Percentiles rank a stretch among this genome's conserved stretches.
Evolutionary conservation across 2,113 vertebrate species (phyloP).

Genomic region (Amblyornis subalaris): DNA sequence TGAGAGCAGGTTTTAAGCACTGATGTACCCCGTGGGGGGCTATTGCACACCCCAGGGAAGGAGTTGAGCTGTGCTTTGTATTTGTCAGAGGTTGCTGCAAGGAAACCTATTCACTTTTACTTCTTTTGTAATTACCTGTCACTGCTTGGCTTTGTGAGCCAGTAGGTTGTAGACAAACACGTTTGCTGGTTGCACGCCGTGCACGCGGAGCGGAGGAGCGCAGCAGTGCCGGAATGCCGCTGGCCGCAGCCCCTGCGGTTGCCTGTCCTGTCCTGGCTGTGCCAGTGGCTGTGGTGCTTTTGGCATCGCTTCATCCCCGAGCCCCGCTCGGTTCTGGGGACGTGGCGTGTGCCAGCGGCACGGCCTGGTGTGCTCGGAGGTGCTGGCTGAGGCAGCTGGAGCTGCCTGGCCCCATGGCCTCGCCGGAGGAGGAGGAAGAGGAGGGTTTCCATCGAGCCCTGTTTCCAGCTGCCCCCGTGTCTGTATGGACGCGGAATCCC

Average conservation of each 20-base stretch:
- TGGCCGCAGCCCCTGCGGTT: fast-evolving
- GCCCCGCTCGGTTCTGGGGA: fast-evolving
- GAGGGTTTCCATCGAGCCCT: background rate
- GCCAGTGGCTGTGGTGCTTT: fast-evolving
- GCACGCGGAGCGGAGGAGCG: background rate
- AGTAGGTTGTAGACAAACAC: fast-evolving
- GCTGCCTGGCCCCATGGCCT: background rate
- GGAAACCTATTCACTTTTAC: background rate
- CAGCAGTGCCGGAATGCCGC: background rate
- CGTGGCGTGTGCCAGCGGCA: fast-evolving
- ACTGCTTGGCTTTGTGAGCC: background rate
- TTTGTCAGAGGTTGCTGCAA: background rate
- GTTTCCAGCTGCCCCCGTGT: constrained; percentile 21
- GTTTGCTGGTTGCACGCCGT: fast-evolving
- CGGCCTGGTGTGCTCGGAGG: background rate
- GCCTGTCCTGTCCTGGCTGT: background rate
- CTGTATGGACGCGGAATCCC: constrained; percentile 37
- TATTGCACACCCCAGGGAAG: background rate
- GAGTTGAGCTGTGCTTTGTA: fast-evolving
- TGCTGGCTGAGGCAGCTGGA: background rate
- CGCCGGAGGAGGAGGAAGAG: background rate
- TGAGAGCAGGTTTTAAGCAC: background rate
- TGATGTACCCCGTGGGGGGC: fast-evolving
- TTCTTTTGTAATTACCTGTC: background rate
- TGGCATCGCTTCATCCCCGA: fast-evolving